Evolutionary conservation across 2,797 vertebrate species (phyloP), one percentile per base, ranked within the genome.

Genomic region (Coracias cyanogaster): DNA sequence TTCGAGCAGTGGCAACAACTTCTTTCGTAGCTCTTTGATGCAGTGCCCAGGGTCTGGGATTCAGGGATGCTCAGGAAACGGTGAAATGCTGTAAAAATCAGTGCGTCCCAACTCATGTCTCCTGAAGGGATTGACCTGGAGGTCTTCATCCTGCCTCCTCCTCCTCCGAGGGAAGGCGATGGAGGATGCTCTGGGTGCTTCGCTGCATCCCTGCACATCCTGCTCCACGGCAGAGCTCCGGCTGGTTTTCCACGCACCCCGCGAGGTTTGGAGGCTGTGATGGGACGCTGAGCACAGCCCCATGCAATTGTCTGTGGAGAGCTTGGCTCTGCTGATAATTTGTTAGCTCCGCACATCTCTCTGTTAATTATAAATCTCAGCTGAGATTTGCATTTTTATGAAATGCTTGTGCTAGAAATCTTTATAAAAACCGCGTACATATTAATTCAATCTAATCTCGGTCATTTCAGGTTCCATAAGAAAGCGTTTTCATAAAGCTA

Each of bases 361-460:
- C 80, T 80, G 70, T 96, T 98, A 97, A 98, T 98, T 98, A 97
- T 78, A 96, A 97, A 97, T 87, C 96, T 96, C 97, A 97, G 97
- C 94, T 89, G 84, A 96, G 96, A 97, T 97, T 98, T 98, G 94
- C 97, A 97, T 98, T 98, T 98, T 97, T 95, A 97, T 97, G 96
- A 97, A 98, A 97, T 61, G 83, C 96, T 97, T 92, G 87, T 39
- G 77, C 89, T 96, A 87, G 95, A 97, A 97, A 97, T 97, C 96
- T 97, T 96, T 94, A 94, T 92, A 81, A 76, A 85, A 89, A 43
- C 49, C 45, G 45, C 20, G 46, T 94, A 94, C 96, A 51, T 82
- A 95, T 94, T 97, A 97, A 98, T 97, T 98, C 97, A 95, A 70
- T 93, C 97, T 97, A 93, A 97, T 97, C 97, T 96, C 48, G 93